Evolutionary conservation across 2,888 invertebrate genomes (phyloP), one percentile per base, ranked within the genome.

Genomic region (Rutpela maculata): DNA sequence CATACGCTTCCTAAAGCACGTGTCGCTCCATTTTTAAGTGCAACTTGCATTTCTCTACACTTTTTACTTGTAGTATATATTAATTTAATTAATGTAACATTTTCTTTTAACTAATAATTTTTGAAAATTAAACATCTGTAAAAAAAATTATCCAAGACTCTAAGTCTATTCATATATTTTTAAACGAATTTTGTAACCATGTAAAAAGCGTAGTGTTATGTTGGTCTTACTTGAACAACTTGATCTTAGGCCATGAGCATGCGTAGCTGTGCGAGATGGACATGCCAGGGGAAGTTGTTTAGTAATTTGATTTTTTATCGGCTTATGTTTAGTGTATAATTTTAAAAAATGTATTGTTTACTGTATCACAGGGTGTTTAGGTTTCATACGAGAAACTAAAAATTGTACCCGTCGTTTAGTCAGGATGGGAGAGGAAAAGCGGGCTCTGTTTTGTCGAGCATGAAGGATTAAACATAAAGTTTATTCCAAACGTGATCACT

Each of bases 281-380:
- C 85, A 85, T 87, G 87, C 86, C 74, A 78, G 83, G 83, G 85
- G 82, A 84, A 82, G 80, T 86, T 79, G 86, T 86, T 88, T 86
- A 87, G 84, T 86, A 86, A 82, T 81, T 84, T 83, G 82, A 86
- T 87, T 87, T n/a, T 88, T 88, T 88, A 82, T 84, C 83, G 75
- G 83, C 82, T 86, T 77, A 86, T 87, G 87, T 88, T 88, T 88
- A 88, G 87, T 88, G 88, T 87, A 83, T 82, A 82, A 83, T 87
- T 87, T 88, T 87, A 87, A 86, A 80, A 85, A 83, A 86, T 87
- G 83, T 87, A 87, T 86, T 85, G 84, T 88, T 89, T 88, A 86
- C 84, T 85, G 85, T 86, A 82, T 81, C 80, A 83, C 78, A 84
- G 79, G 78, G 83, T 84, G 84, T 86, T 86, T 85, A 85, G 82